Percentiles rank a stretch among this genome's conserved stretches.
Conservation (phyloP, 1,140 invertebrate genomes). For the Chlorops oryzae region DNA sequence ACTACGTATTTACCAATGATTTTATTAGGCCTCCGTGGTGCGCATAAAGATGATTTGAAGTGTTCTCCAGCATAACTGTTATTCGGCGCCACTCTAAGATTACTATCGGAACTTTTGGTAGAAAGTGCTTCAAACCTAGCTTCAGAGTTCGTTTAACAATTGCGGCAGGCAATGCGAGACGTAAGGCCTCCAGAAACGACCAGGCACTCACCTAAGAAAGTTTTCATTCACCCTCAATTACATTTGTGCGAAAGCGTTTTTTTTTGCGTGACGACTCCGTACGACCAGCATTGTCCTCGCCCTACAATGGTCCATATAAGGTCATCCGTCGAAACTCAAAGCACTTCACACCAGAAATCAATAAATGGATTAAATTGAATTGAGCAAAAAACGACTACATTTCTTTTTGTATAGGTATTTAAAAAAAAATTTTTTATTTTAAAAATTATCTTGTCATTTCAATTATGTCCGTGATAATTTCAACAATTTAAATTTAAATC, state of each 20-base stretch:
- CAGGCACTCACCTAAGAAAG: constrained; percentile 18
- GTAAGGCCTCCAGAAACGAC: constrained; percentile 14
- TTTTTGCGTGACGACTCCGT: constrained; percentile 21
- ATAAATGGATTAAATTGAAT: no score
- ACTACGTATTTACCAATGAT: not conserved
- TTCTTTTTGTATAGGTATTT: no score
- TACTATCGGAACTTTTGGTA: constrained; percentile 41
- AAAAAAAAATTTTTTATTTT: no score
- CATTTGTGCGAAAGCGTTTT: no score
- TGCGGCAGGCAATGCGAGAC: not conserved
- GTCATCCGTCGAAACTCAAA: no score
- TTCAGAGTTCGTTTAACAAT: constrained; percentile 16
- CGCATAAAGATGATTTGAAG: not conserved
- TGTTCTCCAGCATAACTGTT: constrained; percentile 24
- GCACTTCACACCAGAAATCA: no score
- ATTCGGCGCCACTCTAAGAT: constrained; percentile 21
- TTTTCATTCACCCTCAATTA: constrained; percentile 23
- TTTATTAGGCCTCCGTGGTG: not conserved
- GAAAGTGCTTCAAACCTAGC: not conserved
- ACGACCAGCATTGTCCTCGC: constrained; percentile 11
- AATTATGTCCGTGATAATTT: no score
- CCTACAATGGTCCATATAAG: constrained; percentile 18
- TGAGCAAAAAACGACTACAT: no score
- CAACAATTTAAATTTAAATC: no score
- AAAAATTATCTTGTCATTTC: no score